Conservation (phyloP, 30 jellyfish, hydroid and myxozoan species). For the Pseudorhiza aurosa region DNA sequence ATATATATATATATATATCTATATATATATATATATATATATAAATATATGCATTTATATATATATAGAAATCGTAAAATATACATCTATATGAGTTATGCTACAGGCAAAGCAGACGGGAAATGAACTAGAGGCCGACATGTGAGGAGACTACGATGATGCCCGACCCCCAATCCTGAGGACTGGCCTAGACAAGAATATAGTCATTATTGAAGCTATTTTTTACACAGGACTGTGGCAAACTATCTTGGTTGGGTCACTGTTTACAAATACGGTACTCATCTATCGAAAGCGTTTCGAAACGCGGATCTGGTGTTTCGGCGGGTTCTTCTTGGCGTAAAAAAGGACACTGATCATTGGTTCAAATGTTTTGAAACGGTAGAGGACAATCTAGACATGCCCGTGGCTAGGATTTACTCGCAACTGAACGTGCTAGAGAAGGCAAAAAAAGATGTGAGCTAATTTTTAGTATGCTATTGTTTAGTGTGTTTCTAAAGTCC, state of each 20-base stretch:
- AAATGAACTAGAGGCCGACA: too few relatives aligned
- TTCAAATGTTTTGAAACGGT: slow-evolving; percentile 40
- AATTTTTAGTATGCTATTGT: neutral
- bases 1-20: too few relatives aligned
- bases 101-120: too few relatives aligned
- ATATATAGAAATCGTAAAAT: too few relatives aligned
- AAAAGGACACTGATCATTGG: slow-evolving; percentile 62
- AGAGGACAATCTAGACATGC: slow-evolving; percentile 64
- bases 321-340: slow-evolving; percentile 38
- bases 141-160: too few relatives aligned
- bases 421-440: neutral
- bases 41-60: too few relatives aligned
- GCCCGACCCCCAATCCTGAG: too few relatives aligned
- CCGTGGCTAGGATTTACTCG: slow-evolving; percentile 33
- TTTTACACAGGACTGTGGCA: slow-evolving; percentile 50
- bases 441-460: slow-evolving; percentile 13
- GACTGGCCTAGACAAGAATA: too few relatives aligned
- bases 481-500: neutral
- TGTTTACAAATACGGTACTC: slow-evolving; percentile 43
- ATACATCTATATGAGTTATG: too few relatives aligned
- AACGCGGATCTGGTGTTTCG: slow-evolving; percentile 57
- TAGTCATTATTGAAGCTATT: too few relatives aligned
- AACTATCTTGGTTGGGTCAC: slow-evolving; percentile 64
- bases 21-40: too few relatives aligned
- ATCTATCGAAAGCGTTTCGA: slow-evolving; percentile 54